phyloP scores from a whole-genome alignment of 2,797 vertebrate species.

The Limnodromus scolopaceus region DNA sequence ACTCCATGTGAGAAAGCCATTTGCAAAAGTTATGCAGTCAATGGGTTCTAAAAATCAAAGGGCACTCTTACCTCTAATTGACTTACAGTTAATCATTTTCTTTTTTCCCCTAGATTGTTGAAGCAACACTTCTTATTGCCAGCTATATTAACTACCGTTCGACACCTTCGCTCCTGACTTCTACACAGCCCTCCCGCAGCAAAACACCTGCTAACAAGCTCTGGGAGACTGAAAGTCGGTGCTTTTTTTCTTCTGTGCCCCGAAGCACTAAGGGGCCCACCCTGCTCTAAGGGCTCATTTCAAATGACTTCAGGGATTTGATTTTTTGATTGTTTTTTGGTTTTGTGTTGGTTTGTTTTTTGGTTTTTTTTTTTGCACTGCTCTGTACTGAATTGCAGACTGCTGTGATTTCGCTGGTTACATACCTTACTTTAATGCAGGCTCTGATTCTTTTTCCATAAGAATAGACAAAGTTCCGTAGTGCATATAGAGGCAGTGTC shows the following conservation, averaged over 20 bases:
- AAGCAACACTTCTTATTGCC: slow-evolving; percentile 91
- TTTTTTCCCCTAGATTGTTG: slow-evolving; percentile 84
- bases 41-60: slow-evolving; percentile 20
- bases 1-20: neutral
- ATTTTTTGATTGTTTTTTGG: neutral
- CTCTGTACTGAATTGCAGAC: neutral
- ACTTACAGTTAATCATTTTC: slow-evolving; percentile 39
- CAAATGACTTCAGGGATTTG: neutral
- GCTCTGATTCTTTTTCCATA: neutral
- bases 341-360: neutral
- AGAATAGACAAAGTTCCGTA: slow-evolving; percentile 11
- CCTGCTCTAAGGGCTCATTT: slow-evolving; percentile 83
- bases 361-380: neutral
- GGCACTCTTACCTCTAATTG: slow-evolving; percentile 9
- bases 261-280: slow-evolving; percentile 88
- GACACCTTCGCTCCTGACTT: slow-evolving; percentile 58
- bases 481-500: neutral
- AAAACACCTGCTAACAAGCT: slow-evolving; percentile 64
- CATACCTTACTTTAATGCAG: neutral
- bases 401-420: neutral
- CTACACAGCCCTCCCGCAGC: slow-evolving; percentile 61
- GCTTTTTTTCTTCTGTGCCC: slow-evolving; percentile 82
- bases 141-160: slow-evolving; percentile 93
- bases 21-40: neutral
- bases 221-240: slow-evolving; percentile 83